Evolutionary conservation across 2,113 vertebrate genomes (phyloP).

Genomic region (Corynorhinus townsendii): DNA sequence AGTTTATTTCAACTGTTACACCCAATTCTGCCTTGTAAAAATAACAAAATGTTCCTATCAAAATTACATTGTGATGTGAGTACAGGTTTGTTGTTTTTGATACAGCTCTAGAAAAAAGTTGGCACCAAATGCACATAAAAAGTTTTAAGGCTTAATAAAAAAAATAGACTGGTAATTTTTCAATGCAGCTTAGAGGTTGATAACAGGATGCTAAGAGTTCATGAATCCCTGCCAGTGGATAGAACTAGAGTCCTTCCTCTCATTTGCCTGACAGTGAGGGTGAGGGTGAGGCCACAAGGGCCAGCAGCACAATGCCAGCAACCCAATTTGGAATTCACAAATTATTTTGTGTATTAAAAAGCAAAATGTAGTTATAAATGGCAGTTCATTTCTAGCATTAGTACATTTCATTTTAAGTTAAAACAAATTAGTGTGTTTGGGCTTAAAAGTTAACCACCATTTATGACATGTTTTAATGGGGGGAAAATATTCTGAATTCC

Average conservation of each 20-base stretch:
- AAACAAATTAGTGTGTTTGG: neutral
- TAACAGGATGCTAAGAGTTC: neutral
- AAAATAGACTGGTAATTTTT: conserved; percentile 4
- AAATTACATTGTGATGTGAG: conserved; percentile 7
- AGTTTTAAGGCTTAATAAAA: conserved; percentile 62
- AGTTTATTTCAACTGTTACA: conserved; percentile 55
- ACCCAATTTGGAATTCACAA: neutral
- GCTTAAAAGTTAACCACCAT: neutral
- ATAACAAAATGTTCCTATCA: conserved; percentile 47
- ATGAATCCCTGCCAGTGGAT: neutral
- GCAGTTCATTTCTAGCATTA: neutral
- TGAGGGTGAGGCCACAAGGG: neutral
- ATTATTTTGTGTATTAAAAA: neutral
- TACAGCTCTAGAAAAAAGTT: conserved; percentile 48
- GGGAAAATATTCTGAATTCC: neutral
- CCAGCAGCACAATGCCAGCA: neutral
- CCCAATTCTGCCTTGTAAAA: conserved; percentile 29
- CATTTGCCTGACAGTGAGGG: neutral
- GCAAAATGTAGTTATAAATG: neutral
- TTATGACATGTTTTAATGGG: neutral
- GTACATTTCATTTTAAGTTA: neutral
- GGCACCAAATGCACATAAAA: conserved; percentile 53
- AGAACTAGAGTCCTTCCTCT: neutral
- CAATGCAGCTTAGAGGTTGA: neutral
- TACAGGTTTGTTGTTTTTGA: neutral